Evolutionary conservation across 1,140 invertebrate genomes (phyloP), one percentile per base, ranked within the genome.

Genomic region (Halictus rubicundus): DNA sequence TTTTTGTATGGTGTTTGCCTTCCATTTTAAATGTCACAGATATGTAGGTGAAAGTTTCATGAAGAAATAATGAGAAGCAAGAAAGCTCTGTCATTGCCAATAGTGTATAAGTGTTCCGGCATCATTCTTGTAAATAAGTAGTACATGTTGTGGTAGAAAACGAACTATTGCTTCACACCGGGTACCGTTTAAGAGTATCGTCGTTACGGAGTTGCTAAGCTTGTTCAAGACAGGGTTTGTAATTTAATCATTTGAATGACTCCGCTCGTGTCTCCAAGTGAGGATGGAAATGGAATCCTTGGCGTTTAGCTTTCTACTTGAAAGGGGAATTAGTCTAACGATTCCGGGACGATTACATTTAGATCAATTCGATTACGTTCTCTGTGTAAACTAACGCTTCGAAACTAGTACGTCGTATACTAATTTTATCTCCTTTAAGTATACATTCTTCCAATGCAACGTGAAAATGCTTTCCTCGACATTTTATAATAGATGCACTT

Each of bases 181-280:
- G 0, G 23, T 10, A 14, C 19, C 14, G 23, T 32, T 46, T n/a
- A 19, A 23, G 10, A 4, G 60, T 32, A 52, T 23, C 9, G 8
- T 19, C 23, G 57, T 49, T 78, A 27, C 19, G n/a, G 19, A 1
- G 42, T 32, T 70, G 68, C 39, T 63, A 52, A 78, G 74, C 74
- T 61, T 59, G 74, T 68, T 77, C 69, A 69, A 49, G n/a, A 8
- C 42, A 9, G n/a, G 42, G 39, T 49, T 68, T 49, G 54, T 71
- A 52, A 78, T 63, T 71, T 66, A 59, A 78, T 71, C 57, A 14
- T 71, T n/a, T 8, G 63, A 68, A 23, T 39, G 32, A 71, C 32
- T 46, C 6, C 4, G 23, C 66, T 69, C 23, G 19, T 16, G 25
- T 27, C 9, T 61, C 42, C 27, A 70, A 59, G 46, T 8, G 66